Evolutionary conservation across 2,797 vertebrate genomes (phyloP).

Genomic region (Cirrhinus mrigala): DNA sequence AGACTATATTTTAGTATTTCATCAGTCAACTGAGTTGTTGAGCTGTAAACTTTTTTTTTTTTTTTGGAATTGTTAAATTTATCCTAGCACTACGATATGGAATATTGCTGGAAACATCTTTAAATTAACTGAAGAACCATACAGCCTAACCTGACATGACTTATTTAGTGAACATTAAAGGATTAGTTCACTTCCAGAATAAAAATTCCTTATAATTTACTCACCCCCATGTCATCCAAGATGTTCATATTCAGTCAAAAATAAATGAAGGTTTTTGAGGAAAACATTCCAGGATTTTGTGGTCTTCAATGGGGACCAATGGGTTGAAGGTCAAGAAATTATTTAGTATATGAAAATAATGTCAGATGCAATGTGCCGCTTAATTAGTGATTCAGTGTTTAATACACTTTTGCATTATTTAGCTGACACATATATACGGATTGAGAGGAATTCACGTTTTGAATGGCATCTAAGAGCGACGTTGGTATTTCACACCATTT

Average conservation of each 20-base stretch:
- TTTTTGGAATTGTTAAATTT: background rate
- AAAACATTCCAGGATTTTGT: too few species aligned
- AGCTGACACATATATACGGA: background rate
- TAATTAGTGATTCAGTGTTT: too few species aligned
- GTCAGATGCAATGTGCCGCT: too few species aligned
- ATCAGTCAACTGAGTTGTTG: background rate
- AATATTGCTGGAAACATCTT: background rate
- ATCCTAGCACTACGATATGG: background rate
- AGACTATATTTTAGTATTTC: background rate
- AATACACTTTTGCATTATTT: too few species aligned
- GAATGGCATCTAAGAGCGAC: background rate
- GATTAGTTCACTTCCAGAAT: too few species aligned
- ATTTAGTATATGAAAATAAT: too few species aligned
- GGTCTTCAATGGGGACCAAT: too few species aligned
- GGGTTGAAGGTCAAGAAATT: too few species aligned
- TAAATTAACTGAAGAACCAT: background rate
- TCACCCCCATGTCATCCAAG: too few species aligned
- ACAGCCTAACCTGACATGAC: background rate
- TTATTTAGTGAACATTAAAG: background rate
- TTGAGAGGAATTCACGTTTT: background rate
- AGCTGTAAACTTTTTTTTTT: background rate
- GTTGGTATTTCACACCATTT: background rate
- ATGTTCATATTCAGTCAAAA: too few species aligned
- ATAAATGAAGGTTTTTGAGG: too few species aligned
- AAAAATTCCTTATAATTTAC: too few species aligned